Evolutionary conservation across 2,113 vertebrate species (phyloP).

Genomic region (Ibidorhyncha struthersii): DNA sequence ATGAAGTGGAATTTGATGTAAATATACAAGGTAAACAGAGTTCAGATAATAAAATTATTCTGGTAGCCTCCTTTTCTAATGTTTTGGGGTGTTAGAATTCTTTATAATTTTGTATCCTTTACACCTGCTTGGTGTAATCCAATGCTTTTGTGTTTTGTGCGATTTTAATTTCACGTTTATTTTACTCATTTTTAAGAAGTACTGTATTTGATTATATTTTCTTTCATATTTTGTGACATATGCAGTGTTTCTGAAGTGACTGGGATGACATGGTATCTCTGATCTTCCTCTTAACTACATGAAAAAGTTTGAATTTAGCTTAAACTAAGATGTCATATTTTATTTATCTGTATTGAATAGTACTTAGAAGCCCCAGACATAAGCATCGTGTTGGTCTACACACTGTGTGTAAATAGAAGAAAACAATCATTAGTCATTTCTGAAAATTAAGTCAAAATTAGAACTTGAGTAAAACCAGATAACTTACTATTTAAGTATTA

Average conservation of each 20-base stretch:
- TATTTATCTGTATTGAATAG: neutral
- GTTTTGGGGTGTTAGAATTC: neutral
- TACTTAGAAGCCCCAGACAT: neutral
- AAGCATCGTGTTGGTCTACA: neutral
- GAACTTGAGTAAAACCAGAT: neutral
- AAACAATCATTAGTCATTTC: neutral
- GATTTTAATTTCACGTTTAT: neutral
- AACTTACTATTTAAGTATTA: neutral
- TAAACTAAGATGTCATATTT: neutral
- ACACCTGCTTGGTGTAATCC: neutral
- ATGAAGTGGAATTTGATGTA: conserved; percentile 98
- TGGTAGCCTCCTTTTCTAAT: neutral
- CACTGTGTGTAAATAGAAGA: neutral
- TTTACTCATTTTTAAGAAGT: neutral
- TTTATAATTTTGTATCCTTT: neutral
- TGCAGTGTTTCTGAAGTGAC: neutral
- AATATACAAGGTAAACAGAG: conserved; percentile 94
- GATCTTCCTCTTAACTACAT: neutral
- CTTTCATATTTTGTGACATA: neutral
- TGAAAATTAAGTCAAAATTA: neutral
- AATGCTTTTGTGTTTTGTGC: neutral
- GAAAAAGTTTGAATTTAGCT: neutral
- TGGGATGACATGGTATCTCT: neutral
- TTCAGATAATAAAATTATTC: neutral
- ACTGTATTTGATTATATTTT: neutral